Base-by-base conservation (phyloP, 2,797 vertebrate genomes). In the Tachyglossus aculeatus region DNA sequence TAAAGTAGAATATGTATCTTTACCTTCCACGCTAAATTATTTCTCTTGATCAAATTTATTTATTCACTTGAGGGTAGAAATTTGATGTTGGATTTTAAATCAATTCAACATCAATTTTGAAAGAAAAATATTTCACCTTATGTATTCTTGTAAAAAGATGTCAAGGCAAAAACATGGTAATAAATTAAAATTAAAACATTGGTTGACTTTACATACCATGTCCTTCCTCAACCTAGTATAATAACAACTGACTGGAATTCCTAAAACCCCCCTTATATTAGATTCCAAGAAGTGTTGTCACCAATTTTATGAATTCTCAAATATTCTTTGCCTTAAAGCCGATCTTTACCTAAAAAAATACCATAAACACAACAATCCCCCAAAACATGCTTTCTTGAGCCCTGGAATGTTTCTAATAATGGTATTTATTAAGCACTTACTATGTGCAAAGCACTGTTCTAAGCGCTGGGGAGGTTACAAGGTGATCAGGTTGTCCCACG, bases 251-350 rank as follows among this genome's bases (percentile, higher is more conserved):
- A 57, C 15, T 3, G 37, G 32, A 29, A 0, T 25, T 2, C 19
- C 43, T 41, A 24, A 11, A 4, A n/a, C 47, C 19, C 12, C 8
- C 27, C 12, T 24, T 12, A 1, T 18, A 0, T 7, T 0, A 29
- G 19, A 9, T 11, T 44, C 40, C 25, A 7, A 1, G 36, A 27
- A 9, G 15, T 0, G 2, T 3, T 1, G 3, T 0, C 1, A 3
- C 5, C 33, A n/a, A 2, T 21, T 44, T 32, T n/a, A n/a, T n/a
- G n/a, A n/a, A n/a, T n/a, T n/a, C n/a, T n/a, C n/a, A n/a, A n/a
- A n/a, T n/a, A n/a, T n/a, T n/a, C n/a, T n/a, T n/a, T n/a, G n/a
- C n/a, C n/a, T n/a, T n/a, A n/a, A n/a, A n/a, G n/a, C n/a, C n/a
- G n/a, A n/a, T n/a, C n/a, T n/a, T n/a, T n/a, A n/a, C n/a, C n/a